Evolutionary conservation across 2,888 invertebrate species (phyloP).

Genomic region (Tipula unca): DNA sequence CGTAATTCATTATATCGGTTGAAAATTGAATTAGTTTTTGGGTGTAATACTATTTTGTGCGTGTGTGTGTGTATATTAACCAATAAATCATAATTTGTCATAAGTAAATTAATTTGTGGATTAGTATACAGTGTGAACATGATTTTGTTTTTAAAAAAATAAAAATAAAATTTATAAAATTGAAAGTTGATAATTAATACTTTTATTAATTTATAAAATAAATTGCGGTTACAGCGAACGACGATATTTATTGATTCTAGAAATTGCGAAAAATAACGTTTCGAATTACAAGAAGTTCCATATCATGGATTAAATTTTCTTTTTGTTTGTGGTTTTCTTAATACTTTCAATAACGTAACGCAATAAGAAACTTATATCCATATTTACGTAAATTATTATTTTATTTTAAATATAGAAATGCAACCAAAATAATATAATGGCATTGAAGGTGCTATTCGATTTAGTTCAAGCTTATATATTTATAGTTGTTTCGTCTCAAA

Average conservation of each 20-base stretch:
- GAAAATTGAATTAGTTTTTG: not conserved
- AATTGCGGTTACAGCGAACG: not conserved
- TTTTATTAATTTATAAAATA: not conserved
- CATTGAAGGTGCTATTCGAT: not conserved
- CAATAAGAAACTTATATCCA: not conserved
- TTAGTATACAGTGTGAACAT: not conserved
- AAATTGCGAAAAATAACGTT: not conserved
- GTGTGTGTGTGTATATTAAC: not conserved
- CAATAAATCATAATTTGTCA: not conserved
- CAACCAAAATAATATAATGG: not conserved
- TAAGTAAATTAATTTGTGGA: not conserved
- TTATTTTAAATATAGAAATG: not conserved
- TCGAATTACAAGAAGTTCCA: not conserved
- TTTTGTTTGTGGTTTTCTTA: not conserved
- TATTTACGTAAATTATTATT: not conserved
- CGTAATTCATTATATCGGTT: not conserved
- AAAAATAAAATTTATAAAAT: not conserved
- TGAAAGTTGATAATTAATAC: not conserved
- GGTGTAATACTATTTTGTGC: not conserved
- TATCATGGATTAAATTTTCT: not conserved
- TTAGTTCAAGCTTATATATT: not conserved
- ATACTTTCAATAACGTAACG: not conserved
- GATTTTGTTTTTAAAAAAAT: not conserved
- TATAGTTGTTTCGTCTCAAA: not conserved
- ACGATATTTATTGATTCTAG: not conserved